phyloP scores from a whole-genome alignment of 2,113 vertebrate genomes.

The Oncorhynchus kisutch region DNA sequence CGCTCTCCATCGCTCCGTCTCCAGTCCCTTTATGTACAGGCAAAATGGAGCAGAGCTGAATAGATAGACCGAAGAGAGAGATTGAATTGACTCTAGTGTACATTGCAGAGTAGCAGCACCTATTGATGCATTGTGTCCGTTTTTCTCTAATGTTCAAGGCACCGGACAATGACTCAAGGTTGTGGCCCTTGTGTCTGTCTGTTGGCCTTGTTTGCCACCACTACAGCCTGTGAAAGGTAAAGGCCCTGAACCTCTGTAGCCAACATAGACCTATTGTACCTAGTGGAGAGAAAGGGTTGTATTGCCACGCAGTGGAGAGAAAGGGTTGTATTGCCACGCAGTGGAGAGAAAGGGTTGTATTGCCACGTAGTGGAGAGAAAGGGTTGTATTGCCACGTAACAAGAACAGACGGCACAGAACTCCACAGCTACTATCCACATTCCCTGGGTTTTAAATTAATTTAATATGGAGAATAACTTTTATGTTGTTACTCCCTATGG shows the following conservation, averaged over 20 bases:
- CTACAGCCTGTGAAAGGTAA: constrained; percentile 17
- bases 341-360: no score
- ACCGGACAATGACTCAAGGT: constrained; percentile 18
- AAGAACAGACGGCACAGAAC: no score
- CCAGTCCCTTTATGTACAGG: not conserved
- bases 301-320: no score
- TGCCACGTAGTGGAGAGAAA: no score
- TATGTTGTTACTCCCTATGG: not conserved
- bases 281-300: no score
- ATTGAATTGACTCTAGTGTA: not conserved
- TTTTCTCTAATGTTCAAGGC: not conserved
- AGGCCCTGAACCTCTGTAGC: no score
- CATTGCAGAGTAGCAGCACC: no score
- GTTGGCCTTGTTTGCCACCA: constrained; percentile 24
- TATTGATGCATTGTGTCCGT: not conserved
- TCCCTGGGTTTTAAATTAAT: not conserved
- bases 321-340: no score
- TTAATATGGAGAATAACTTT: constrained; percentile 31
- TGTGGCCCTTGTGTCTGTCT: constrained; percentile 17
- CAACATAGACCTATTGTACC: no score
- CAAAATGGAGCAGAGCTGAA: not conserved
- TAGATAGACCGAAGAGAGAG: not conserved
- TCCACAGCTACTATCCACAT: no score
- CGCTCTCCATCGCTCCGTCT: not conserved
- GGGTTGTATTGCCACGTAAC: no score